These are phyloP conservation scores for Drosophila dunni DNA, from an alignment of 1,140 invertebrate species.

Conservation along the genomic window DNA sequence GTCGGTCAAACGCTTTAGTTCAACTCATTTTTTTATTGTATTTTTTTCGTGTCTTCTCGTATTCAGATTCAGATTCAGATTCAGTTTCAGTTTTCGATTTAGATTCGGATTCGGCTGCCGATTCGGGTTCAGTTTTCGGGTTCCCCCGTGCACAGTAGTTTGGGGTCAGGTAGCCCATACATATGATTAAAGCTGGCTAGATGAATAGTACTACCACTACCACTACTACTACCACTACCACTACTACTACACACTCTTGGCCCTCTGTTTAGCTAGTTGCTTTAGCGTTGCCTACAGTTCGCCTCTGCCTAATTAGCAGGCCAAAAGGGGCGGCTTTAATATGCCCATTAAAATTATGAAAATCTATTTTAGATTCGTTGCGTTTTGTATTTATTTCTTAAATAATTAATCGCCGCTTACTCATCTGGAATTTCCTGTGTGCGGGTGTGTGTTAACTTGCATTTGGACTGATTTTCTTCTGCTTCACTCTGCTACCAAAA, in stretches of 20 bases:
- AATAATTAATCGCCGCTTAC: conserved; percentile 6
- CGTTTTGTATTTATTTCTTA: conserved; percentile 26
- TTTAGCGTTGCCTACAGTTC: conserved; percentile 29
- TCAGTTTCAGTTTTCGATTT: conserved; percentile 4
- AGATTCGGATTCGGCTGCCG: too few species aligned
- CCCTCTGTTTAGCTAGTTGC: conserved; percentile 16
- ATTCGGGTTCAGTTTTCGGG: neutral
- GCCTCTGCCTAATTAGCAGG: conserved; percentile 66
- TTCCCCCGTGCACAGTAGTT: conserved; percentile 43
- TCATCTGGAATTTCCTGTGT: conserved; percentile 38
- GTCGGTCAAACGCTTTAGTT: conserved; percentile 25
- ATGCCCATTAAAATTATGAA: conserved; percentile 81
- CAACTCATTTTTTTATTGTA: conserved; percentile 3
- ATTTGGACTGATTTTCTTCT: neutral
- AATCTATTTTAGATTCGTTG: conserved; percentile 57
- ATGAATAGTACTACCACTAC: neutral
- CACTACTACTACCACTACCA: too few species aligned
- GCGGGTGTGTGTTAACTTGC: conserved; percentile 4
- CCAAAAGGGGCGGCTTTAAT: conserved; percentile 72
- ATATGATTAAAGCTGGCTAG: conserved; percentile 30
- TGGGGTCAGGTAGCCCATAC: conserved; percentile 38
- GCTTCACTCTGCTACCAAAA: neutral
- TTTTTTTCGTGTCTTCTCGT: too few species aligned
- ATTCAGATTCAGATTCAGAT: neutral
- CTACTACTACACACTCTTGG: too few species aligned